Conservation (phyloP, 2,797 vertebrate species). For the Microchirus variegatus region DNA sequence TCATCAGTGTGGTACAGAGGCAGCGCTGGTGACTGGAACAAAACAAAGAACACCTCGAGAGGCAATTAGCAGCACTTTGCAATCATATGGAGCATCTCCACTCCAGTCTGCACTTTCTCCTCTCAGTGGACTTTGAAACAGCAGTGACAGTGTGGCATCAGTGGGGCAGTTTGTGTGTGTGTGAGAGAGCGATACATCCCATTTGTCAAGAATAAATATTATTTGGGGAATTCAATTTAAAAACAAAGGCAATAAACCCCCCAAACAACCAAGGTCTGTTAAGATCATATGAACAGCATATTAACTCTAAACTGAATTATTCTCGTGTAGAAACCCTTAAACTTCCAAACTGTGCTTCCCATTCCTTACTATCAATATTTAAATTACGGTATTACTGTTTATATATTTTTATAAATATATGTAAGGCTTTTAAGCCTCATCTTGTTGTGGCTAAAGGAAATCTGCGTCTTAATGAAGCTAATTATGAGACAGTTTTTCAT, state of each 20-base stretch:
- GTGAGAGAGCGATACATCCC: neutral
- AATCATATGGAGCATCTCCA: constrained; percentile 58
- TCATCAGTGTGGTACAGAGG: constrained; percentile 33
- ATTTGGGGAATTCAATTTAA: constrained; percentile 4
- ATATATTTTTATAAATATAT: no score
- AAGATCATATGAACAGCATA: constrained; percentile 5
- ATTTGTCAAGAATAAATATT: constrained; percentile 1
- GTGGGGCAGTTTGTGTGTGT: neutral
- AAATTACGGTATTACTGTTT: no score
- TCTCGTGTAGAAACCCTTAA: constrained; percentile 7
- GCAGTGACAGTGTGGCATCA: constrained; percentile 1
- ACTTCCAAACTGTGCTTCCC: neutral
- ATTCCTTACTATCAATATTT: neutral
- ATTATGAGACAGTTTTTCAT: constrained; percentile 25
- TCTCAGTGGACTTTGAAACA: constrained; percentile 23
- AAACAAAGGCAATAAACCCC: neutral
- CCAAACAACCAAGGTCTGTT: constrained; percentile 1
- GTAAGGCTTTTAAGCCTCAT: no score
- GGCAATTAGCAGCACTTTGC: constrained; percentile 65
- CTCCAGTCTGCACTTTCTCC: constrained; percentile 45
- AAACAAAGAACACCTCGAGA: constrained; percentile 61
- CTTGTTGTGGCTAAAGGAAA: neutral
- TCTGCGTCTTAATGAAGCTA: constrained; percentile 14
- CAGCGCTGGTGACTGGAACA: constrained; percentile 32
- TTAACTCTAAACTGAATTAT: constrained; percentile 1